These are phyloP conservation scores for Ahaetulla prasina DNA, from an alignment of 2,113 vertebrate species.

Conservation along the genomic window DNA sequence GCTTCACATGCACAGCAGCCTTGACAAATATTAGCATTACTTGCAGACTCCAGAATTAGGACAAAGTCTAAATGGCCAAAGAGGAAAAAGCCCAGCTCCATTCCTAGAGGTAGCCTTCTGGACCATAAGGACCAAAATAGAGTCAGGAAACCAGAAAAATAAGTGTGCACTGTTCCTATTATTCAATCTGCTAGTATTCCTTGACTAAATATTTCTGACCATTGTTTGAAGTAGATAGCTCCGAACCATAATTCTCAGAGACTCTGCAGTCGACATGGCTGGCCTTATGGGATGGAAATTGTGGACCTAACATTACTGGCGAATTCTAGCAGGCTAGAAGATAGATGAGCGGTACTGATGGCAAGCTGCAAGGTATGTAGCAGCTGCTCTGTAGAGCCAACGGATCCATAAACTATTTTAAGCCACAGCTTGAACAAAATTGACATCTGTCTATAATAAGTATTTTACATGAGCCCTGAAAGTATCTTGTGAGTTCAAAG, in stretches of 20 bases:
- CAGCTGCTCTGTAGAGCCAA: background rate
- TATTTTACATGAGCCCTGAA: background rate
- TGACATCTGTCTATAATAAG: background rate
- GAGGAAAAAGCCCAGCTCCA: background rate
- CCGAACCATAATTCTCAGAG: background rate
- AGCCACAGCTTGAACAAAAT: background rate
- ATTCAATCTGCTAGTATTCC: background rate
- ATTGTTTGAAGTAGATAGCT: background rate
- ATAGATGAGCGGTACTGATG: background rate
- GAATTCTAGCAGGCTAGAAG: background rate
- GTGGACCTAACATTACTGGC: background rate
- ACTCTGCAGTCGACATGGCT: background rate
- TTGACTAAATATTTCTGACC: background rate
- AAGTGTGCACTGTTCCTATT: background rate
- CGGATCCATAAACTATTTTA: background rate
- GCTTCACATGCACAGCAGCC: background rate
- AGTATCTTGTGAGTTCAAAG: background rate
- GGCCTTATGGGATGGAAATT: background rate
- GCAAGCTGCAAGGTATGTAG: background rate
- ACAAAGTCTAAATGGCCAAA: background rate
- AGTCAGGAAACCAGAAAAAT: background rate
- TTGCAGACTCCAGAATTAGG: slow-evolving; percentile 3
- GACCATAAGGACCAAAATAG: background rate
- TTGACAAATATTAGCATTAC: slow-evolving; percentile 12
- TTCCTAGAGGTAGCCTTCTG: background rate